Evolutionary conservation across 2,888 invertebrate species (phyloP).

Genomic region (Tenthredo livida): DNA sequence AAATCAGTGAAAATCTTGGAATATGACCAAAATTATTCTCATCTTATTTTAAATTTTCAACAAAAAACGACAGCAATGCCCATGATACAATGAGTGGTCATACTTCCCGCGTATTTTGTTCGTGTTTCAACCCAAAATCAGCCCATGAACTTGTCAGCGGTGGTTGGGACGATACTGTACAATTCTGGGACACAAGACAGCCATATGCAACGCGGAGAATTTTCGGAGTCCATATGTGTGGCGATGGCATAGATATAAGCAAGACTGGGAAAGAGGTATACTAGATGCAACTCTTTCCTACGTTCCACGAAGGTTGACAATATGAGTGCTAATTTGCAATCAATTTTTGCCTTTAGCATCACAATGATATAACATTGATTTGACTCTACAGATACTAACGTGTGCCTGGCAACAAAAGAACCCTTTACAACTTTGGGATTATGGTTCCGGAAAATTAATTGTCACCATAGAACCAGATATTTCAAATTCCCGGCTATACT

Average conservation of each 20-base stretch:
- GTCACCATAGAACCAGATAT: constrained; percentile 81
- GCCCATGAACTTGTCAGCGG: constrained; percentile 84
- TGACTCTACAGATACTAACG: constrained; percentile 80
- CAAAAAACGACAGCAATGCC: constrained; percentile 75
- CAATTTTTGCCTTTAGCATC: neutral
- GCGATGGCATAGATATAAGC: constrained; percentile 85
- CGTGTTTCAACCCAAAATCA: constrained; percentile 84
- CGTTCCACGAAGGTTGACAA: neutral
- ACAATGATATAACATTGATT: constrained; percentile 18
- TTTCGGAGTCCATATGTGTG: constrained; percentile 83
- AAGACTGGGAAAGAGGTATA: constrained; percentile 83
- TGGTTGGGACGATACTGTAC: constrained; percentile 84
- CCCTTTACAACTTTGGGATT: constrained; percentile 84
- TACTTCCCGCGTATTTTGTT: constrained; percentile 83
- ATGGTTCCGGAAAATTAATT: constrained; percentile 83
- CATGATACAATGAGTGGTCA: constrained; percentile 81
- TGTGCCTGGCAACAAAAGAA: constrained; percentile 84
- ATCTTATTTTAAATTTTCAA: constrained; percentile 57
- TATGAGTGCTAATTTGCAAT: neutral
- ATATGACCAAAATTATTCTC: neutral
- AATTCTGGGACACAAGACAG: constrained; percentile 85
- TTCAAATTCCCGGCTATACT: constrained; percentile 81
- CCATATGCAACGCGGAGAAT: constrained; percentile 82
- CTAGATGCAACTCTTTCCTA: neutral
- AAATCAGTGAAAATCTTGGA: neutral